Conservation (phyloP, 2,888 invertebrate genomes). For the Sialis lutaria region DNA sequence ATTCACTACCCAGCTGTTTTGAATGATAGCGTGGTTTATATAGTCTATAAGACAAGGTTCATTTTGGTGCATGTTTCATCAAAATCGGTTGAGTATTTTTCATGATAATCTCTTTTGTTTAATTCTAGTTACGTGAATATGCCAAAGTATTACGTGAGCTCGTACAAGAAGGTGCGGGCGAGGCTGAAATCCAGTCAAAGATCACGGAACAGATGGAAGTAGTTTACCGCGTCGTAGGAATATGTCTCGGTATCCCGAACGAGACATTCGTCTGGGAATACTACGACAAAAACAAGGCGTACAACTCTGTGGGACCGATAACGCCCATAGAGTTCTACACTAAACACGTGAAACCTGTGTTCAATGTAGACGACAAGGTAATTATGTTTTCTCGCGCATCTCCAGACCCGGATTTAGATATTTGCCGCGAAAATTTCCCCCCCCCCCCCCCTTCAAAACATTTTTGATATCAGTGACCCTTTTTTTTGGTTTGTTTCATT, state of each 20-base stretch:
- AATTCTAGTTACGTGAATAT: conserved; percentile 56
- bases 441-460: too few species aligned
- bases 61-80: too few species aligned
- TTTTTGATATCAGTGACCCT: too few species aligned
- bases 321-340: conserved; percentile 68
- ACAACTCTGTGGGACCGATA: conserved; percentile 55
- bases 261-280: conserved; percentile 68
- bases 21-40: too few species aligned
- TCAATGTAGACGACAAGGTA: conserved; percentile 70
- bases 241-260: conserved; percentile 69
- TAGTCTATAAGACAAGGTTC: too few species aligned
- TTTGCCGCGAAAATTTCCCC: background rate
- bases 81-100: too few species aligned
- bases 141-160: conserved; percentile 52
- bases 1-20: too few species aligned
- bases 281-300: conserved; percentile 65
- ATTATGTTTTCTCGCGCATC: background rate
- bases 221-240: conserved; percentile 65
- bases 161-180: conserved; percentile 38
- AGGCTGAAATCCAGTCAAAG: conserved; percentile 39
- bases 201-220: conserved; percentile 55
- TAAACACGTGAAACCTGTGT: conserved; percentile 55
- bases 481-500: too few species aligned
- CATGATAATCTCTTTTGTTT: background rate
- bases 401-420: background rate